phyloP scores from a whole-genome alignment of 2,113 vertebrate genomes.

The Microcebus lehilahytsara region DNA sequence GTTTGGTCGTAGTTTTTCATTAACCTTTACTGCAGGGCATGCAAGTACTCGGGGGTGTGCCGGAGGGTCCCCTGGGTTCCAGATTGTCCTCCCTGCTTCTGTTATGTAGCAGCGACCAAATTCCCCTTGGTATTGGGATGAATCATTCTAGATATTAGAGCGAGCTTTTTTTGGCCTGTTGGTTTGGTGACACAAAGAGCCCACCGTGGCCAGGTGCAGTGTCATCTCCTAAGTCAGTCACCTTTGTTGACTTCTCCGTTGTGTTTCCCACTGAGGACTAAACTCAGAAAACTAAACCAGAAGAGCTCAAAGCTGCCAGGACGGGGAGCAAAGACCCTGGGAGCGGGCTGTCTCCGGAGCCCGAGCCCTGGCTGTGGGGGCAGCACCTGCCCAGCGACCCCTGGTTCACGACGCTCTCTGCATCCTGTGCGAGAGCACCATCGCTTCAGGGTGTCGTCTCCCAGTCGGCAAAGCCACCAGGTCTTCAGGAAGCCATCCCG shows the following conservation, averaged over 20 bases:
- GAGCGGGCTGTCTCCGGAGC: background rate
- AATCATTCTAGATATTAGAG: background rate
- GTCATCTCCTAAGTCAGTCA: background rate
- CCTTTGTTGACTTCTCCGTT: too few species aligned
- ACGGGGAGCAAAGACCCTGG: background rate
- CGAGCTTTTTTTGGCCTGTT: background rate
- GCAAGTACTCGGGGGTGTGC: background rate
- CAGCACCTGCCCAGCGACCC: background rate
- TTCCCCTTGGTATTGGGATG: background rate
- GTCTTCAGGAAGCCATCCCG: background rate
- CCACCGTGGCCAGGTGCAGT: background rate
- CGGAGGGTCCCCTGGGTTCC: background rate
- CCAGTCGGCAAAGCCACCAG: too few species aligned
- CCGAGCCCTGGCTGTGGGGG: accelerated
- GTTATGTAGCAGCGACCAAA: too few species aligned
- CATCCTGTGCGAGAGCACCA: background rate
- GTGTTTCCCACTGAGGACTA: too few species aligned
- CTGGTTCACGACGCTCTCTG: background rate
- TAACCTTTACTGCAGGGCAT: background rate
- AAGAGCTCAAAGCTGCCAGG: background rate
- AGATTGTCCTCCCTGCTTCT: background rate
- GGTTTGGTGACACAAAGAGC: background rate
- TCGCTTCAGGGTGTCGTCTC: background rate
- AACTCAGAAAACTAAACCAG: background rate
- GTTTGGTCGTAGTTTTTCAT: background rate